These are phyloP conservation scores for Drosophila repleta DNA, from an alignment of 1,140 invertebrate species.

Conservation along the genomic window DNA sequence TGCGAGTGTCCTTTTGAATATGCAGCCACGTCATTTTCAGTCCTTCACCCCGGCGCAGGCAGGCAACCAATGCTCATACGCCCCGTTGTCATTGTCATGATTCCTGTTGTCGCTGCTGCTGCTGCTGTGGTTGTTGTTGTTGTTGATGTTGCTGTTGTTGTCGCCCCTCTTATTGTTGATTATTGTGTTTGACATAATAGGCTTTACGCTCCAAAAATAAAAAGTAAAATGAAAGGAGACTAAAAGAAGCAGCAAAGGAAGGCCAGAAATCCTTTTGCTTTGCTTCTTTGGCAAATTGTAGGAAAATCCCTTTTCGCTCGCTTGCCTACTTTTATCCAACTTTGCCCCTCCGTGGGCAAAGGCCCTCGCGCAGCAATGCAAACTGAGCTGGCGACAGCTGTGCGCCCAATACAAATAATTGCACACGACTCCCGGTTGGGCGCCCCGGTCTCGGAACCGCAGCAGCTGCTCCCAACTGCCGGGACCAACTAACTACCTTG, in stretches of 20 bases:
- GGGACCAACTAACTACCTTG: constrained; percentile 36
- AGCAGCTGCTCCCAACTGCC: constrained; percentile 14
- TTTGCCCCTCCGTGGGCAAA: constrained; percentile 14
- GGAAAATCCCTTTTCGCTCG: constrained; percentile 66
- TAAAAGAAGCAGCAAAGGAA: constrained; percentile 27
- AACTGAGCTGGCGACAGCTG: constrained; percentile 37
- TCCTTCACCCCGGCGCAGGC: background rate
- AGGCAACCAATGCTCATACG: constrained; percentile 64
- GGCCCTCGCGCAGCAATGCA: constrained; percentile 11
- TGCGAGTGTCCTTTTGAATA: constrained; percentile 62
- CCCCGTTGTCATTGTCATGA: constrained; percentile 60
- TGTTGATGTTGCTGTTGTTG: constrained; percentile 66
- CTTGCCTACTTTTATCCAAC: constrained; percentile 56
- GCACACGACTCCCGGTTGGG: constrained; percentile 57
- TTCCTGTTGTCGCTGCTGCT: constrained; percentile 18
- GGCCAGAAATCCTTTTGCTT: constrained; percentile 65
- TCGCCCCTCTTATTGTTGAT: constrained; percentile 67
- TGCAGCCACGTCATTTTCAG: constrained; percentile 67
- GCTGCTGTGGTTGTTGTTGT: constrained; percentile 47
- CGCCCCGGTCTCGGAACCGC: constrained; percentile 20
- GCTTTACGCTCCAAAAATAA: constrained; percentile 78
- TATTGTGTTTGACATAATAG: constrained; percentile 83
- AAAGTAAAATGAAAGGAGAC: constrained; percentile 15
- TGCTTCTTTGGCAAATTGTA: constrained; percentile 78
- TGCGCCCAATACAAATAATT: constrained; percentile 75